These are phyloP conservation scores for Pandion haliaetus DNA, from an alignment of 2,113 vertebrate genomes.

Conservation along the genomic window DNA sequence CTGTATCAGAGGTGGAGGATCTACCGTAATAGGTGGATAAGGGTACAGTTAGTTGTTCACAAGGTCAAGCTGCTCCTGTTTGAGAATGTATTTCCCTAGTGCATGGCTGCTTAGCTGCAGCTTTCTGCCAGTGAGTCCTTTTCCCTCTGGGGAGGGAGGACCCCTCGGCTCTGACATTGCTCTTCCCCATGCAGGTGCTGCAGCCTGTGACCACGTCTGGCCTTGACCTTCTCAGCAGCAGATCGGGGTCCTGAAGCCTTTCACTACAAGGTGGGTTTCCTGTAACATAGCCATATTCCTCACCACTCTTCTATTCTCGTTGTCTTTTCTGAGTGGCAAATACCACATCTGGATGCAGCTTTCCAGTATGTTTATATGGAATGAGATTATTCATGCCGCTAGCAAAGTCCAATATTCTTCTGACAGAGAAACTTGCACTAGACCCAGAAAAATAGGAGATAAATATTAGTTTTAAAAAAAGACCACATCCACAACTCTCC, in stretches of 20 bases:
- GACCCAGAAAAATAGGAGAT: background rate
- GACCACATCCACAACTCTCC: background rate
- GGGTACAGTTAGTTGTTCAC: background rate
- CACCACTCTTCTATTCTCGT: accelerated
- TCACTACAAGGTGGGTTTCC: background rate
- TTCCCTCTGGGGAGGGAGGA: background rate
- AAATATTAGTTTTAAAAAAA: background rate
- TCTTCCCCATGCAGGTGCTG: background rate
- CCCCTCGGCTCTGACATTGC: background rate
- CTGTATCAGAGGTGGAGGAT: background rate
- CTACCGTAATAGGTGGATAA: background rate
- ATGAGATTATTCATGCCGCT: background rate
- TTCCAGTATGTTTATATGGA: background rate
- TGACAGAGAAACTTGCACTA: background rate
- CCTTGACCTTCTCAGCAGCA: background rate
- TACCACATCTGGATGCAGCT: background rate
- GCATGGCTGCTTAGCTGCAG: background rate
- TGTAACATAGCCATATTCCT: background rate
- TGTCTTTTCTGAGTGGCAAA: background rate
- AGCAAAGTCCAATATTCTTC: background rate
- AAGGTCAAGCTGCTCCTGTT: background rate
- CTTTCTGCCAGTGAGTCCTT: background rate
- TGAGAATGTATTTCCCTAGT: background rate
- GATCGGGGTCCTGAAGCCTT: accelerated
- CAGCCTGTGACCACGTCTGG: accelerated